Base-by-base conservation (phyloP, 2,888 invertebrate genomes). In the Apoderus coryli region DNA sequence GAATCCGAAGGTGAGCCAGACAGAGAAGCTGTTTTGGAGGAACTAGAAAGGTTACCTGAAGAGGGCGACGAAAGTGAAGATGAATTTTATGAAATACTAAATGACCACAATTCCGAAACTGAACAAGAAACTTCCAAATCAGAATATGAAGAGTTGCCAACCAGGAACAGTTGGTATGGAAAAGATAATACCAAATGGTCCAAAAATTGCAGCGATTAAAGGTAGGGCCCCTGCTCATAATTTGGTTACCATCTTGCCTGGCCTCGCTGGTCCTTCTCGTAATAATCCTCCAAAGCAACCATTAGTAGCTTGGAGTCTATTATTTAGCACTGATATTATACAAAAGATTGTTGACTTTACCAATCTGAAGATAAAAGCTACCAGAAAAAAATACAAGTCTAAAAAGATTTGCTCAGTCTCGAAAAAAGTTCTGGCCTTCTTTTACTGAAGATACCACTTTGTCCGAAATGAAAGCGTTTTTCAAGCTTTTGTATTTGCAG, bases 401-500 rank as follows among this genome's bases (percentile, higher is more conserved):
- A n/a, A n/a, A n/a, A n/a, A n/a, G n/a, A n/a, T n/a, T n/a, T n/a
- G n/a, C n/a, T n/a, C n/a, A n/a, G n/a, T n/a, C n/a, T n/a, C n/a
- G n/a, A n/a, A n/a, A n/a, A n/a, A n/a, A n/a, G n/a, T n/a, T n/a
- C n/a, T n/a, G n/a, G n/a, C n/a, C n/a, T n/a, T n/a, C n/a, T n/a
- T n/a, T n/a, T n/a, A n/a, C n/a, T n/a, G n/a, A n/a, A n/a, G n/a
- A n/a, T n/a, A n/a, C n/a, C n/a, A n/a, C n/a, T n/a, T n/a, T n/a
- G n/a, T n/a, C n/a, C n/a, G 35, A 35, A 28, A n/a, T 35, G 10
- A 15, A 35, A 27, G 41, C 43, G 13, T 36, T 42, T 19, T 29
- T 43, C 24, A 40, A 39, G 11, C 26, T 43, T 14, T 19, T 40
- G 16, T 40, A 41, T 28, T 15, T 40, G 26, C 34, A 27, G 25